A percentile compares a stretch with the other conserved stretches of the same genome.
phyloP scores from a whole-genome alignment of 2,888 invertebrate species.

The Rhorus exstirpatorius region DNA sequence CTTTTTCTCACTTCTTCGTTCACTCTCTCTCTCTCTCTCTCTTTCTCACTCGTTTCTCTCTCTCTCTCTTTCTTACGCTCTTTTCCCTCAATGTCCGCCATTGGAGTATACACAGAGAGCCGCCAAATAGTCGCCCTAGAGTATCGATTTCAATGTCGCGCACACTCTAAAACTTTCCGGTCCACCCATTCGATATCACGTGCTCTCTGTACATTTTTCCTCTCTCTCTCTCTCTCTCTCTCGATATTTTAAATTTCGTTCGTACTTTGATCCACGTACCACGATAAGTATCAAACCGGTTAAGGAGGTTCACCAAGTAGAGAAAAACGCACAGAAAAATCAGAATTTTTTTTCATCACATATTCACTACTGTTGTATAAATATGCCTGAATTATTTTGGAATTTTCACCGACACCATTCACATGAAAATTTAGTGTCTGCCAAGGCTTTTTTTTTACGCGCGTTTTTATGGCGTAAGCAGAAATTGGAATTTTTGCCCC shows the following conservation, averaged over 20 bases:
- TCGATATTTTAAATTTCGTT: conserved; percentile 39
- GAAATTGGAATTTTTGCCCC: no score
- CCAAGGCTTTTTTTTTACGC: no score
- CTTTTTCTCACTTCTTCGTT: neutral
- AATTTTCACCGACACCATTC: no score
- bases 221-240: conserved; percentile 34
- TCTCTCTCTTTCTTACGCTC: neutral
- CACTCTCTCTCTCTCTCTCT: conserved; percentile 14
- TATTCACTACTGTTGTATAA: no score
- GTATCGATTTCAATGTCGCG: conserved; percentile 75
- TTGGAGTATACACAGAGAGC: neutral
- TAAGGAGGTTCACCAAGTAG: no score
- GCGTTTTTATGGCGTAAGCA: no score
- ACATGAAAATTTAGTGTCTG: no score
- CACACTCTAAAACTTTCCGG: conserved; percentile 64
- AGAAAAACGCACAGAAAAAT: no score
- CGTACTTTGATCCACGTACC: no score
- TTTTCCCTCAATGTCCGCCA: conserved; percentile 34
- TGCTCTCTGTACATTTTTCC: conserved; percentile 26
- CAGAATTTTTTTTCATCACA: no score
- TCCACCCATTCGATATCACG: conserved; percentile 70
- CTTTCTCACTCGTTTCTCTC: conserved; percentile 24
- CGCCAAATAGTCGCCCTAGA: conserved; percentile 49
- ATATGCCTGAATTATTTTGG: no score
- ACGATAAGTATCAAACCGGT: no score